A percentile compares a stretch with the other conserved stretches of the same genome.
Conservation (phyloP, 2,113 vertebrate species). For the Monopterus albus region DNA sequence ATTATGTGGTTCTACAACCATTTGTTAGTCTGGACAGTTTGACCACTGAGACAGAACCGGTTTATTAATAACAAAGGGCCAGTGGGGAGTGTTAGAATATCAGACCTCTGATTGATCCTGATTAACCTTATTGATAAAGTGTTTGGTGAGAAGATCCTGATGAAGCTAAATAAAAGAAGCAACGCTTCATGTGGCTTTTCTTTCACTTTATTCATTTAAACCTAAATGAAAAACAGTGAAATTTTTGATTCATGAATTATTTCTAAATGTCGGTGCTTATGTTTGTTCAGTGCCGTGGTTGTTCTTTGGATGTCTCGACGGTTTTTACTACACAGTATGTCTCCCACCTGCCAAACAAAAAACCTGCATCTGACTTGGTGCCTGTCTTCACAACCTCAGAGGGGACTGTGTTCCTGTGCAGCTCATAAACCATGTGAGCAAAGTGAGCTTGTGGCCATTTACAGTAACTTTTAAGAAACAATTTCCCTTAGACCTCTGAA, state of each 20-base stretch:
- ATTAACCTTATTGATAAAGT: background rate
- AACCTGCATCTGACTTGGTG: background rate
- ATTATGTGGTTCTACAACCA: background rate
- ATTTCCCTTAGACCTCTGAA: conserved; percentile 2
- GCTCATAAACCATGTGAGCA: conserved; percentile 2
- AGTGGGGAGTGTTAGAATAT: background rate
- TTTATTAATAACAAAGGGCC: background rate
- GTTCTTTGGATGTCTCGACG: background rate
- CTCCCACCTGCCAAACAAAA: background rate
- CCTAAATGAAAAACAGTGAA: background rate
- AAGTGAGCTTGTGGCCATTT: background rate
- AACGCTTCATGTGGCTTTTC: background rate
- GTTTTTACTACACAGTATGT: background rate
- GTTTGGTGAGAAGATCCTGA: background rate
- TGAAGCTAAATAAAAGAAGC: background rate
- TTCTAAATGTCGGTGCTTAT: conserved; percentile 30
- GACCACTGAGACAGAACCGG: background rate
- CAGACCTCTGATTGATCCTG: background rate
- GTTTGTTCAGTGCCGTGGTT: background rate
- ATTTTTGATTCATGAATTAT: background rate
- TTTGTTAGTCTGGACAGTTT: background rate
- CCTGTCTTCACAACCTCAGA: background rate
- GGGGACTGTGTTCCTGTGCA: background rate
- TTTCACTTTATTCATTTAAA: background rate
- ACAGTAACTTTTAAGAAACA: background rate